Percentiles rank a stretch among this genome's conserved stretches.
Conservation (phyloP, 2,888 invertebrate species). For the Sminthurinus aureus region DNA sequence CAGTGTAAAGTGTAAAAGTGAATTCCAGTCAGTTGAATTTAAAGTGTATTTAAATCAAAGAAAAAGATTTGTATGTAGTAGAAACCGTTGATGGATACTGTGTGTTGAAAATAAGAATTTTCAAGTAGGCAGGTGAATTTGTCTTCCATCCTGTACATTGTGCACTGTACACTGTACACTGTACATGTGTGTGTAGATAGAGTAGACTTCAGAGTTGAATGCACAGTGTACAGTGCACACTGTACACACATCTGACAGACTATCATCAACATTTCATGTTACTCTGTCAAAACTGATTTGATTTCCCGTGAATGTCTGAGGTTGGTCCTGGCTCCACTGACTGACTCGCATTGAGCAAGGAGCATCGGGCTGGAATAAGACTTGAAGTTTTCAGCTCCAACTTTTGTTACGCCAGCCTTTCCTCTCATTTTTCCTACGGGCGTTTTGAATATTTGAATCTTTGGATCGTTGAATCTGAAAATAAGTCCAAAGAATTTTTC, state of each 20-base stretch:
- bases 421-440: slow-evolving; percentile 1
- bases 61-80: not conserved
- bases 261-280: slow-evolving; percentile 37
- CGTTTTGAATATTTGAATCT: no score
- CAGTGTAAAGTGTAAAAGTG: no score
- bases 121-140: not conserved
- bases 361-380: no score
- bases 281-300: slow-evolving; percentile 29
- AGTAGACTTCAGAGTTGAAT: not conserved
- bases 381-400: no score
- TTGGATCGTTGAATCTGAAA: no score
- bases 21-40: no score
- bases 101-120: not conserved
- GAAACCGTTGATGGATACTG: not conserved
- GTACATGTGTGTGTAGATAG: not conserved
- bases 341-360: not conserved
- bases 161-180: not conserved
- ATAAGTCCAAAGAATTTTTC: no score
- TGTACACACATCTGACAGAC: slow-evolving; percentile 29
- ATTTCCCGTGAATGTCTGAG: slow-evolving; percentile 21
- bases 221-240: not conserved
- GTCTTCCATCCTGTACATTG: not conserved
- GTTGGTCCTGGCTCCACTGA: slow-evolving; percentile 2
- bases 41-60: no score
- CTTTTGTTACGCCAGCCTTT: no score